phyloP scores from a whole-genome alignment of 2,888 invertebrate genomes.

The Sminthurides aquaticus region DNA sequence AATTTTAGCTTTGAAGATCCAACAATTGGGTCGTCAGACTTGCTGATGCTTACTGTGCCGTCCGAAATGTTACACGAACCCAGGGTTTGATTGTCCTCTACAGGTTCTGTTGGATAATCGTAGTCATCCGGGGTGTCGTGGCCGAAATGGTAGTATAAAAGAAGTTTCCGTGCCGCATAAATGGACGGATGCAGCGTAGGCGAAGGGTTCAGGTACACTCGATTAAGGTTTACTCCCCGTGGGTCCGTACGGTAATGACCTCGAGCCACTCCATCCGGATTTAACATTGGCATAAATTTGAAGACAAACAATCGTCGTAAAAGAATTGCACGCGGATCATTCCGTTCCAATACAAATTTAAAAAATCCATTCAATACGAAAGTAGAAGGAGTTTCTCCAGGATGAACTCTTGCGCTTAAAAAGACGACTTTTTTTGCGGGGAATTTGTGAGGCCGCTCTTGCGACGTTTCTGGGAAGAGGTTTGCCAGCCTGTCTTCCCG shows the following conservation, averaged over 20 bases:
- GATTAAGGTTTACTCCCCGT: constrained; percentile 76
- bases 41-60: not conserved
- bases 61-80: not conserved
- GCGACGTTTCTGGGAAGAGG: constrained; percentile 63
- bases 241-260: constrained; percentile 84
- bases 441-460: constrained; percentile 66
- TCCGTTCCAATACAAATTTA: constrained; percentile 64
- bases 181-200: constrained; percentile 70
- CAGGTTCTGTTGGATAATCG: constrained; percentile 28
- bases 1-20: not conserved
- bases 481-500: constrained; percentile 64
- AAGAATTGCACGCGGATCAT: constrained; percentile 65
- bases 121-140: constrained; percentile 36
- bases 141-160: constrained; percentile 46
- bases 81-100: not conserved
- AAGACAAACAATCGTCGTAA: constrained; percentile 73
- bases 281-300: constrained; percentile 81
- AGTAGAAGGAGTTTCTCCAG: constrained; percentile 84
- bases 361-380: constrained; percentile 84
- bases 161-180: constrained; percentile 69
- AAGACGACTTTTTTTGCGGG: constrained; percentile 73
- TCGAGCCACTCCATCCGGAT: constrained; percentile 80
- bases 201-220: constrained; percentile 75
- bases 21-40: not conserved
- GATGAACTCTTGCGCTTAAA: constrained; percentile 81